Evolutionary conservation across 2,888 invertebrate genomes (phyloP).

Genomic region (Hyles lineata): DNA sequence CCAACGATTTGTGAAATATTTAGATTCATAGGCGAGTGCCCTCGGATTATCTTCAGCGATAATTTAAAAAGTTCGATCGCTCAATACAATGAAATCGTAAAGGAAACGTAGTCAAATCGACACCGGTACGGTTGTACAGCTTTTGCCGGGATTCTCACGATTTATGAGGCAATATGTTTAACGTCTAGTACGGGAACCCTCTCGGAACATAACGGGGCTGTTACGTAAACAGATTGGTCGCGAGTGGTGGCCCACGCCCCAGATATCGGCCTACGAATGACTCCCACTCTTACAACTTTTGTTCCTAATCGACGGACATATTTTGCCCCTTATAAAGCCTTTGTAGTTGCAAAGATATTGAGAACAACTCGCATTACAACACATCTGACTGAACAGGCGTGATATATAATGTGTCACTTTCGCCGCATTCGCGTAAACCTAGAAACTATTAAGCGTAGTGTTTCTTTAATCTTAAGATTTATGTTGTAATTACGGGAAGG

Average conservation of each 20-base stretch:
- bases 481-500: too few relatives aligned
- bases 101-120: slow-evolving; percentile 83
- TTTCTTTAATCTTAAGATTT: too few relatives aligned
- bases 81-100: slow-evolving; percentile 76
- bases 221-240: slow-evolving; percentile 84
- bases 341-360: slow-evolving; percentile 32
- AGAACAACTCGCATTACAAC: neutral
- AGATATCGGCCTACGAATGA: slow-evolving; percentile 76
- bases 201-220: slow-evolving; percentile 82
- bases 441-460: too few relatives aligned
- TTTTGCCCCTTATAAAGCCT: slow-evolving; percentile 59
- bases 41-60: slow-evolving; percentile 31
- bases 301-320: slow-evolving; percentile 59
- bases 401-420: neutral
- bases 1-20: neutral
- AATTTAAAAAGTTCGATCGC: slow-evolving; percentile 62
- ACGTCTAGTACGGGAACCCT: slow-evolving; percentile 83
- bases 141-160: slow-evolving; percentile 81
- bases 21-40: slow-evolving; percentile 6
- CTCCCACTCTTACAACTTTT: slow-evolving; percentile 70
- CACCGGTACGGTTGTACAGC: slow-evolving; percentile 74
- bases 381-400: neutral
- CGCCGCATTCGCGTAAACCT: neutral
- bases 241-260: slow-evolving; percentile 72
- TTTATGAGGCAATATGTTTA: slow-evolving; percentile 85